phyloP scores from a whole-genome alignment of 2,888 invertebrate genomes.

The Tetanocera ferruginea region DNA sequence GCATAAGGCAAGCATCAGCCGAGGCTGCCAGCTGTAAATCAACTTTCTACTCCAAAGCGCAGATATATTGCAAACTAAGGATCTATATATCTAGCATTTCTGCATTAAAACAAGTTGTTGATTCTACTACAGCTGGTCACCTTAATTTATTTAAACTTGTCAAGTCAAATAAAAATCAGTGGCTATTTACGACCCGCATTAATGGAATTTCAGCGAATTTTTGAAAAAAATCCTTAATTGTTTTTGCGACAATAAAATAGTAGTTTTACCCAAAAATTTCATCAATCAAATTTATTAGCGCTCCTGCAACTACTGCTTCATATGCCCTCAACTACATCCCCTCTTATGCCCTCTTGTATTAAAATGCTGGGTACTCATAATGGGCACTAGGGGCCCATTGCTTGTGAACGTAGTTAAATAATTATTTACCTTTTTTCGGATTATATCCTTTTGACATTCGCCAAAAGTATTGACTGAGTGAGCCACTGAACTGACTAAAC shows the following conservation, averaged over 20 bases:
- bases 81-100: no score
- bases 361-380: background rate
- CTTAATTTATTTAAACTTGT: background rate
- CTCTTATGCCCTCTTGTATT: no score
- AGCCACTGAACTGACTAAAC: conserved; percentile 47
- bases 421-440: conserved; percentile 45
- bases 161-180: background rate
- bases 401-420: background rate
- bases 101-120: no score
- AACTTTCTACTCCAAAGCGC: background rate
- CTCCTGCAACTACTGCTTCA: background rate
- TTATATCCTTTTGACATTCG: conserved; percentile 46
- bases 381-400: background rate
- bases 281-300: conserved; percentile 18
- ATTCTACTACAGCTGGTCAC: background rate
- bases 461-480: conserved; percentile 41
- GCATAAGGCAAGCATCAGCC: no score
- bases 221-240: conserved; percentile 11
- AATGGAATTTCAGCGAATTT: background rate
- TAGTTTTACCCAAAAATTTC: conserved; percentile 31
- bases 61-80: background rate
- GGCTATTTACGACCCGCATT: conserved; percentile 29
- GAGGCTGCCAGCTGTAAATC: background rate
- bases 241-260: conserved; percentile 19
- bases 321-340: background rate